Base-by-base conservation (phyloP, 2,113 vertebrate genomes). In the Egretta garzetta region DNA sequence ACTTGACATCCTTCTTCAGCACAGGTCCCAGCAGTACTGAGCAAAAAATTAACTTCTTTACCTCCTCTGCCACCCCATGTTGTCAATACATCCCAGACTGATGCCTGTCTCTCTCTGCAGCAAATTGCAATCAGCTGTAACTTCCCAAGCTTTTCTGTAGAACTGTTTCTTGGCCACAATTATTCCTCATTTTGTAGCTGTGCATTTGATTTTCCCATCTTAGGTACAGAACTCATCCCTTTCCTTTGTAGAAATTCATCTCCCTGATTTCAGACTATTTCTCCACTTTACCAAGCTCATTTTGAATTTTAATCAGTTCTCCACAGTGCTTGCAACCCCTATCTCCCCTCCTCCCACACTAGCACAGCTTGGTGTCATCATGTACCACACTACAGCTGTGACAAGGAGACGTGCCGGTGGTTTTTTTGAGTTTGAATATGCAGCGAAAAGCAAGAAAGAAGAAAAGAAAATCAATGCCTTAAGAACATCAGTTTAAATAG, bases 291-390 rank as follows among this genome's bases (percentile, higher is more conserved):
- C 92, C 85, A 92, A 92, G 93, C 71, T 95, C 75, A 82, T 94
- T 97, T 80, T 73, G 93, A 96, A 97, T 94, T 94, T 97, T 95
- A 96, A 96, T 96, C 90, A 90, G 93, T 73, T 80, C 74, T 96
- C 66, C 77, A 66, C 35, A 76, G 95, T 12, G 53, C 87, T 70
- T 88, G 53, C 93, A 96, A 82, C 87, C 96, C 58, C 85, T 82
- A 2, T 85, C 92, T 91, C 85, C 95, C 90, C 90, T 95, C 90
- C 95, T 97, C 96, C 96, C 87, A 93, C 95, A 87, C 84, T 35
- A 63, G 93, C 96, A 94, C 95, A 97, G 93, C 87, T 97, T 95
- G 92, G 81, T 96, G 95, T 96, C 97, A 94, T 96, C 96, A 85
- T 68, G 47, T 91, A 88, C 88, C 68, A 88, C 80, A 89, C 92